Conservation (phyloP, 2,113 vertebrate species). For the Cricetomys ansorgei region DNA sequence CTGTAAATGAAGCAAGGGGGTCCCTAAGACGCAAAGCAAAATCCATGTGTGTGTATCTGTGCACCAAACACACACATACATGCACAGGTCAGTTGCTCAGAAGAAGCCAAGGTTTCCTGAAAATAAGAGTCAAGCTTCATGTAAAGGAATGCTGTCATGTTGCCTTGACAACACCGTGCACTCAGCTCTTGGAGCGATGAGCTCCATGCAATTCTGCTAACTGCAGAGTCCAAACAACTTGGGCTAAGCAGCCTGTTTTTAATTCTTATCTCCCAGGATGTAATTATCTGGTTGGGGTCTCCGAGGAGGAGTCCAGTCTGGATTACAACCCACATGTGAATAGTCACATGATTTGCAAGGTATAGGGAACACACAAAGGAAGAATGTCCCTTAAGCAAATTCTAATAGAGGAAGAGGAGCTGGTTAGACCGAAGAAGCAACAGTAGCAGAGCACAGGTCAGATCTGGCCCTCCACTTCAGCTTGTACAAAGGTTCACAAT, state of each 20-base stretch:
- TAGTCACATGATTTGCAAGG: background rate
- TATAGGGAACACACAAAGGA: background rate
- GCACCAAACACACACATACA: background rate
- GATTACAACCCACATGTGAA: background rate
- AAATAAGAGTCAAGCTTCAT: background rate
- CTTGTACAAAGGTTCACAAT: background rate
- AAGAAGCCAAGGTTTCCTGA: constrained; percentile 26
- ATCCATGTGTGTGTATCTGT: too few relatives aligned
- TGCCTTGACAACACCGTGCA: constrained; percentile 41
- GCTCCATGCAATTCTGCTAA: background rate
- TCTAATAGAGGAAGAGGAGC: background rate
- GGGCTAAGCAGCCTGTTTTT: background rate
- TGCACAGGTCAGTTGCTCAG: background rate
- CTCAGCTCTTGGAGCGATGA: background rate
- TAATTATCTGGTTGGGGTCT: background rate
- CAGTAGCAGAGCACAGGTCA: background rate
- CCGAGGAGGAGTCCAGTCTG: background rate
- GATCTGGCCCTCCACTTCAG: background rate
- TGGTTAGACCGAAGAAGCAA: background rate
- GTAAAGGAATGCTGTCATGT: background rate
- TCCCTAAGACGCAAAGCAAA: constrained; percentile 5
- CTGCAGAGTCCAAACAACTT: background rate
- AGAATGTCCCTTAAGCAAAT: background rate
- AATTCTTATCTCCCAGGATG: background rate
- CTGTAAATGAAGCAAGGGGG: background rate